These are phyloP conservation scores for Dione vanillae DNA, from an alignment of 2,888 invertebrate species.

Conservation along the genomic window DNA sequence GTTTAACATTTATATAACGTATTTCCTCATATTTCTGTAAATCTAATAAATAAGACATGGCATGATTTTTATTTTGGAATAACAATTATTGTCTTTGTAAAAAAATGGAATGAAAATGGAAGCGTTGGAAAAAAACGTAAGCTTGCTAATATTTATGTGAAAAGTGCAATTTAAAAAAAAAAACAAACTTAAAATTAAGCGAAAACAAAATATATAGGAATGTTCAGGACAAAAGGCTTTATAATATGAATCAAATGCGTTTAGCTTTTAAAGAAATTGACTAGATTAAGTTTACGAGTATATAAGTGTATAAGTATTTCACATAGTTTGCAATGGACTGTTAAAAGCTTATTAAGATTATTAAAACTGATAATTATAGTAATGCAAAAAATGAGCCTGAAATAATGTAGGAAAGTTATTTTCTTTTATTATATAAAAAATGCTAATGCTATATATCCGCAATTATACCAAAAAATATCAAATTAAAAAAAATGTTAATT, in stretches of 20 bases:
- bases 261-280: constrained; percentile 49
- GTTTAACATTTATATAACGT: constrained; percentile 4
- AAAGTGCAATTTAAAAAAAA: not conserved
- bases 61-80: not conserved
- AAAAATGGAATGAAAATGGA: constrained; percentile 17
- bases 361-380: not conserved
- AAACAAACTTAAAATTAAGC: not conserved
- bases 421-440: not conserved
- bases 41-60: not conserved
- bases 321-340: not conserved
- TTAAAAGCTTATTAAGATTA: not conserved
- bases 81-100: constrained; percentile 20
- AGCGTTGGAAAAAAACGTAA: not conserved
- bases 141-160: not conserved
- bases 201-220: constrained; percentile 25
- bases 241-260: constrained; percentile 17
- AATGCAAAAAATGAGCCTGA: not conserved
- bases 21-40: constrained; percentile 4
- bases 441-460: not conserved
- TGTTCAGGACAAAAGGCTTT: constrained; percentile 17
- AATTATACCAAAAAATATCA: too few species aligned
- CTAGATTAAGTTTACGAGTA: constrained; percentile 58
- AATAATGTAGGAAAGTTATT: not conserved
- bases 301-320: constrained; percentile 22
- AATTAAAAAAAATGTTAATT: not conserved